A percentile compares a stretch with the other conserved stretches of the same genome.
Evolutionary conservation across 2,113 vertebrate species (phyloP).

Genomic region (Coracopsis vasa): DNA sequence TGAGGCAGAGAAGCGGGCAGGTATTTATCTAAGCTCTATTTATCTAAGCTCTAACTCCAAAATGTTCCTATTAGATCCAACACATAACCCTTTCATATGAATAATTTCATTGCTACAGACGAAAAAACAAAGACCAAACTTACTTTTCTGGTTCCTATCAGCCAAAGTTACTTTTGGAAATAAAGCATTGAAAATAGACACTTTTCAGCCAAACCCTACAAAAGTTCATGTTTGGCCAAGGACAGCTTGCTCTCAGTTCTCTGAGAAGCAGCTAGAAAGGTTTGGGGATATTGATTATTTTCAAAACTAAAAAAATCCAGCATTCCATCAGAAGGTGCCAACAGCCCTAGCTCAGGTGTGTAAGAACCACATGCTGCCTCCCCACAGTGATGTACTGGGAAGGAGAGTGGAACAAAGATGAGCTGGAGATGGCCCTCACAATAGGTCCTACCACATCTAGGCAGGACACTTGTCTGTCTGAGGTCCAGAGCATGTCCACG

Average conservation of each 20-base stretch:
- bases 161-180: neutral
- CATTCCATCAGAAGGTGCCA: neutral
- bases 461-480: neutral
- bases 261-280: neutral
- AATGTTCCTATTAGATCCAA: neutral
- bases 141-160: neutral
- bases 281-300: neutral
- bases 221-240: neutral
- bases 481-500: accelerated
- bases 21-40: neutral
- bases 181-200: neutral
- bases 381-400: neutral
- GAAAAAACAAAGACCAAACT: neutral
- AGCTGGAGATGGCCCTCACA: neutral
- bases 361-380: neutral
- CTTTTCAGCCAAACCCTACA: neutral
- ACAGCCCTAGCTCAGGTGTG: neutral
- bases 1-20: neutral
- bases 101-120: neutral
- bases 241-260: neutral
- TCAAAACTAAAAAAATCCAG: neutral
- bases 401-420: neutral
- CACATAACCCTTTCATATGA: neutral
- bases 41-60: neutral
- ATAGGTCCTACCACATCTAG: neutral